Conservation (phyloP, 2,888 invertebrate species). For the Mesodorylaimus sp. region DNA sequence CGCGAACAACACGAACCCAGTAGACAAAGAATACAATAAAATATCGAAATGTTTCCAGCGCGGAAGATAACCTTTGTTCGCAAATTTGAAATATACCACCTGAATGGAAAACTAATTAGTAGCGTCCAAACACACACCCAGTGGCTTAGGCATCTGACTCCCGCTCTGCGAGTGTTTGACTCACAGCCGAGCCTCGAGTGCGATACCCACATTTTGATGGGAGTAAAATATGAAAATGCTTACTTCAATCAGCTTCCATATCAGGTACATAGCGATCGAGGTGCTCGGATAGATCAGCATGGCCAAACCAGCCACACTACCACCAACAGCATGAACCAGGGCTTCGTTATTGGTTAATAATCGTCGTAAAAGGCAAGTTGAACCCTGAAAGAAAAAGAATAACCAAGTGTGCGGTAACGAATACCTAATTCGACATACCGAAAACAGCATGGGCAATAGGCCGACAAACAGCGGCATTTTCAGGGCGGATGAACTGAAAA, state of each 20-base stretch:
- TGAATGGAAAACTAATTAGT: conserved; percentile 29
- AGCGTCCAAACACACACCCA: background rate
- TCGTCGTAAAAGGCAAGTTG: conserved; percentile 46
- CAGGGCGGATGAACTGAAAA: conserved; percentile 13
- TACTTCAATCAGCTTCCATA: conserved; percentile 66
- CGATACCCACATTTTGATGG: too few relatives aligned
- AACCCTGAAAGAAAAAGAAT: conserved; percentile 36
- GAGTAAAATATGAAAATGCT: too few relatives aligned
- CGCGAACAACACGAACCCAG: conserved; percentile 55
- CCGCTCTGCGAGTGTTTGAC: too few relatives aligned
- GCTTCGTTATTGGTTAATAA: conserved; percentile 45
- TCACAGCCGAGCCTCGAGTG: too few relatives aligned
- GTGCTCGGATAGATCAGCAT: conserved; percentile 56
- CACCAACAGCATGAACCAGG: conserved; percentile 47
- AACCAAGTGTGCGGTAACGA: background rate
- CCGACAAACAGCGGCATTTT: conserved; percentile 21
- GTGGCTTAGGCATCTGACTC: background rate
- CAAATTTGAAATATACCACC: conserved; percentile 53
- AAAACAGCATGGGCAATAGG: conserved; percentile 20
- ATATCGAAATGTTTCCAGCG: conserved; percentile 50
- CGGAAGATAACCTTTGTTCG: conserved; percentile 46
- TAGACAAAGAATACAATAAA: conserved; percentile 54
- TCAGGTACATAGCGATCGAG: conserved; percentile 57
- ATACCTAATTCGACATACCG: too few relatives aligned
- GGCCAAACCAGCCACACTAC: conserved; percentile 48